These are phyloP conservation scores for Epicauta chinensis DNA, from an alignment of 1,140 invertebrate genomes.

Conservation along the genomic window DNA sequence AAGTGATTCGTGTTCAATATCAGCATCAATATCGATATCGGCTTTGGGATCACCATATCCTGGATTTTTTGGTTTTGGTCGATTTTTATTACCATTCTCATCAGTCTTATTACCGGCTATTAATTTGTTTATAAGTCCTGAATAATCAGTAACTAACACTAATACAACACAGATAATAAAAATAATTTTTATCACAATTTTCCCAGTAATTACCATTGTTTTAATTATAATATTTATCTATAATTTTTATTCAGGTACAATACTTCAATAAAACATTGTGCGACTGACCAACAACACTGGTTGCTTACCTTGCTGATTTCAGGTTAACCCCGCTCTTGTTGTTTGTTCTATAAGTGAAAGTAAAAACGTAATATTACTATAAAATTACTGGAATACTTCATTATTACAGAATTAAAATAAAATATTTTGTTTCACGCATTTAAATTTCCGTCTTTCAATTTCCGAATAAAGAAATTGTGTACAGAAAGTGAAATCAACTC, in stretches of 20 bases:
- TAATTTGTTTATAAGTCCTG: slow-evolving; percentile 35
- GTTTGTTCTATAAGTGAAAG: too few species aligned
- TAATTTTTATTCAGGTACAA: slow-evolving; percentile 4
- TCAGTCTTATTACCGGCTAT: slow-evolving; percentile 32
- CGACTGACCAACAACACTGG: slow-evolving; percentile 14
- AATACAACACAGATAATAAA: slow-evolving; percentile 36
- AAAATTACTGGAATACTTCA: too few species aligned
- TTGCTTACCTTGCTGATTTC: slow-evolving; percentile 22
- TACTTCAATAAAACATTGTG: slow-evolving; percentile 19
- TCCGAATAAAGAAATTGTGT: too few species aligned
- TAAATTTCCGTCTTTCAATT: too few species aligned
- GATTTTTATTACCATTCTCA: slow-evolving; percentile 14
- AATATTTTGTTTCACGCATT: too few species aligned
- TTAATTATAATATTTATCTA: neutral
- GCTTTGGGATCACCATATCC: slow-evolving; percentile 40
- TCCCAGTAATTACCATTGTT: slow-evolving; percentile 34
- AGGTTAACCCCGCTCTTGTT: slow-evolving; percentile 24
- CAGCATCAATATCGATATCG: slow-evolving; percentile 41
- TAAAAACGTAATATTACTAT: too few species aligned
- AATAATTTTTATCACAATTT: slow-evolving; percentile 35
- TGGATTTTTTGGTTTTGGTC: slow-evolving; percentile 37
- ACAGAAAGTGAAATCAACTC: too few species aligned
- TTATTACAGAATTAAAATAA: too few species aligned
- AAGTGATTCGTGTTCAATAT: slow-evolving; percentile 40
- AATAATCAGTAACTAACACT: slow-evolving; percentile 37